Conservation (phyloP, 1,140 invertebrate genomes). For the Leucophenga varia region DNA sequence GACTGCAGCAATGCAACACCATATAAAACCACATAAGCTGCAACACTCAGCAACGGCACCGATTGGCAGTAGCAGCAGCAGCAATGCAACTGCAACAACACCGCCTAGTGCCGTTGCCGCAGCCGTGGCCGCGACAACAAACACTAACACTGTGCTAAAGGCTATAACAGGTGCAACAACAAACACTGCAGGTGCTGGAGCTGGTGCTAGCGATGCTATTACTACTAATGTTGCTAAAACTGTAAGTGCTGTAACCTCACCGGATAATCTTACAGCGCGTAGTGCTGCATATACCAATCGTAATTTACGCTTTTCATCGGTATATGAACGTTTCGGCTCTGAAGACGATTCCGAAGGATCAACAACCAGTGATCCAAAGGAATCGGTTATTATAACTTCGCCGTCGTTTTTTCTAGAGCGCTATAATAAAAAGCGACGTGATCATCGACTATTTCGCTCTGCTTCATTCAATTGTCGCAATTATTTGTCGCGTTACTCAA, state of each 20-base stretch:
- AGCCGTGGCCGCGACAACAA: conserved; percentile 19
- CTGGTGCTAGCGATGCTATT: conserved; percentile 1
- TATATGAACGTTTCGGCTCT: conserved; percentile 23
- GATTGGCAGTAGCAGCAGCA: too few species aligned
- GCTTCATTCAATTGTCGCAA: conserved; percentile 55
- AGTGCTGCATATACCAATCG: too few species aligned
- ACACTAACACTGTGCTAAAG: too few species aligned
- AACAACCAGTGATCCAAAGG: conserved; percentile 53
- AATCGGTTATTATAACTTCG: conserved; percentile 38
- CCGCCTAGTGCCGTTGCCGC: conserved; percentile 33
- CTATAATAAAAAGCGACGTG: conserved; percentile 53
- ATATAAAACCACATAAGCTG: conserved; percentile 30
- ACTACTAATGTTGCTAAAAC: too few species aligned
- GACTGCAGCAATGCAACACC: too few species aligned
- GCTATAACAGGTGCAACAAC: too few species aligned
- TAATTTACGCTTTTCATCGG: conserved; percentile 17
- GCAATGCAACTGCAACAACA: conserved; percentile 37
- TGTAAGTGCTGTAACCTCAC: not conserved
- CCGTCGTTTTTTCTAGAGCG: conserved; percentile 54
- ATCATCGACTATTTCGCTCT: conserved; percentile 52
- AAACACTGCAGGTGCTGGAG: not conserved
- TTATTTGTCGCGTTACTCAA: conserved; percentile 43
- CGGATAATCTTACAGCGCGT: conserved; percentile 4
- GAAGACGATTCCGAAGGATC: conserved; percentile 55
- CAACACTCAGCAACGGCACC: conserved; percentile 50